Evolutionary conservation across 2,113 vertebrate species (phyloP).

Genomic region (Callopanchax toddi): DNA sequence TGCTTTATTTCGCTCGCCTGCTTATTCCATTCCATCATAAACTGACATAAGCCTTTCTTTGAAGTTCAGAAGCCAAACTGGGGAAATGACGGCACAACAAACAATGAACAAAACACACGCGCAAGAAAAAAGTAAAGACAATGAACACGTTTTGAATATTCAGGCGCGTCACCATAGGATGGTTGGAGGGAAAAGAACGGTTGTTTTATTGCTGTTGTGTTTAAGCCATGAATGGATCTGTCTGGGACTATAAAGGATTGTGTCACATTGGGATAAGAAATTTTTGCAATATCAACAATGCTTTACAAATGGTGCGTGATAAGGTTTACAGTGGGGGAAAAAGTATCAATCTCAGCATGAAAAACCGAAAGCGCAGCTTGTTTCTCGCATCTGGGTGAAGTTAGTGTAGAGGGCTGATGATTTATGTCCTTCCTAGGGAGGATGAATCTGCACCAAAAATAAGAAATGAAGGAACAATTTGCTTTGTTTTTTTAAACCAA

Average conservation of each 20-base stretch:
- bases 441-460: conserved; percentile 24
- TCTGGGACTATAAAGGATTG: conserved; percentile 77
- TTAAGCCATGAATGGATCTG: conserved; percentile 74
- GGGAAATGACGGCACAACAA: conserved; percentile 75
- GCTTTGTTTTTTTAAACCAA: background rate
- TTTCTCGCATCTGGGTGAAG: conserved; percentile 60
- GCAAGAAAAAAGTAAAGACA: conserved; percentile 54
- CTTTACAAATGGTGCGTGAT: conserved; percentile 71
- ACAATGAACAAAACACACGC: conserved; percentile 77
- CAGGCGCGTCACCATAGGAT: conserved; percentile 64
- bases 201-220: conserved; percentile 76
- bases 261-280: conserved; percentile 69
- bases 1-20: conserved; percentile 32
- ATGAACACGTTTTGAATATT: conserved; percentile 77
- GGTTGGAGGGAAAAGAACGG: conserved; percentile 53
- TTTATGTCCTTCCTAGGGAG: conserved; percentile 49
- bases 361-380: conserved; percentile 44
- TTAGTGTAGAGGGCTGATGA: conserved; percentile 32
- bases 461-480: background rate
- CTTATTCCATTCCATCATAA: conserved; percentile 69
- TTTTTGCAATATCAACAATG: conserved; percentile 69
- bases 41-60: conserved; percentile 76
- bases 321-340: conserved; percentile 52
- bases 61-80: conserved; percentile 71
- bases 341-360: conserved; percentile 58